Conservation (phyloP, 2,888 invertebrate genomes). For the Pheosia tremula region DNA sequence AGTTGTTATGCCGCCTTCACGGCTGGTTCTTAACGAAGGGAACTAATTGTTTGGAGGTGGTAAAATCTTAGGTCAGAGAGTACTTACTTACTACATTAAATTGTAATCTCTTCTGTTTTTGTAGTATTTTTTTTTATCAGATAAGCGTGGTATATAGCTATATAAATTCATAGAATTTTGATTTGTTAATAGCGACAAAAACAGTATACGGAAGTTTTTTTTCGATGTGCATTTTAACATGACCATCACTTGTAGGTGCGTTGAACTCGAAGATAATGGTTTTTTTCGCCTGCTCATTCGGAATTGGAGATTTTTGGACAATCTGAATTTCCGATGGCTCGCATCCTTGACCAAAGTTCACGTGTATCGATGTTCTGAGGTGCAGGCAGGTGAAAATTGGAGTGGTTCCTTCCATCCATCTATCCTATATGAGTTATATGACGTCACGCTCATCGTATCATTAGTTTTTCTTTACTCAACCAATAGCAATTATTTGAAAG, state of each 20-base stretch:
- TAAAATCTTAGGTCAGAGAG: not conserved
- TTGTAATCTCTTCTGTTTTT: not conserved
- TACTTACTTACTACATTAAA: too few species aligned
- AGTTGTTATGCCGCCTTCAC: too few species aligned
- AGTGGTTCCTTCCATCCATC: too few species aligned
- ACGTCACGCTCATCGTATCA: too few species aligned
- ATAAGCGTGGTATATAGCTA: too few species aligned
- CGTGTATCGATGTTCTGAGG: constrained; percentile 31
- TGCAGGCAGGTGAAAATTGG: constrained; percentile 37
- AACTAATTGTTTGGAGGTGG: not conserved
- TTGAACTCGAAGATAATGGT: constrained; percentile 43
- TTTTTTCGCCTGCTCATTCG: constrained; percentile 41
- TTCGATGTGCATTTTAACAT: constrained; percentile 23
- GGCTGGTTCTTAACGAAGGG: not conserved
- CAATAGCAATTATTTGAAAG: too few species aligned
- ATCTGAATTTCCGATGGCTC: constrained; percentile 55
- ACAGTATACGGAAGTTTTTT: constrained; percentile 10
- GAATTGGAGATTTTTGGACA: constrained; percentile 50
- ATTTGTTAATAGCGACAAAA: too few species aligned
- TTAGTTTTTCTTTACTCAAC: too few species aligned
- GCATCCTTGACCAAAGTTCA: constrained; percentile 57
- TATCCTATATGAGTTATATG: too few species aligned
- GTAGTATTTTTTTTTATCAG: too few species aligned
- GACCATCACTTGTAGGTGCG: constrained; percentile 42
- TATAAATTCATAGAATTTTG: too few species aligned